Conservation (phyloP, 2,888 invertebrate species). For the Petrolisthes cinctipes region DNA sequence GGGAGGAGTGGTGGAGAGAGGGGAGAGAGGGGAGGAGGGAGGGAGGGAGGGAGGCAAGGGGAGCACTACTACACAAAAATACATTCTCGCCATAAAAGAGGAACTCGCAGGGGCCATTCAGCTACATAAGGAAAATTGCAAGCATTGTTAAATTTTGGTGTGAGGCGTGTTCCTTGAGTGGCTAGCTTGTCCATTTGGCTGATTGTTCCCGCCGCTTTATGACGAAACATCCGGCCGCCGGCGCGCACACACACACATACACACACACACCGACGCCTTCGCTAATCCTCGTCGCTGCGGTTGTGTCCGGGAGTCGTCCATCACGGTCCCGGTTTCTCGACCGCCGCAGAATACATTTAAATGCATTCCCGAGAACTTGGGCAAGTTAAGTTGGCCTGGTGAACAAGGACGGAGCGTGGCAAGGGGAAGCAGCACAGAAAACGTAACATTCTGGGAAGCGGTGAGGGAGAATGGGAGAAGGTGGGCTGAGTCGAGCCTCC, state of each 20-base stretch:
- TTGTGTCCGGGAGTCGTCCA: constrained; percentile 23
- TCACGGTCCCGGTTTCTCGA: constrained; percentile 25
- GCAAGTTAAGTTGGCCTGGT: constrained; percentile 21
- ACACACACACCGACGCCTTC: constrained; percentile 47
- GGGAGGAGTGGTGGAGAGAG: not conserved
- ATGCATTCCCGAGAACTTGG: constrained; percentile 38
- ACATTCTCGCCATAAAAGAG: constrained; percentile 47
- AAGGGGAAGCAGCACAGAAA: constrained; percentile 33
- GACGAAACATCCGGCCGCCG: constrained; percentile 46
- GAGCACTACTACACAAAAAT: constrained; percentile 26
- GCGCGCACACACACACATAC: constrained; percentile 29
- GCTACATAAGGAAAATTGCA: constrained; percentile 62
- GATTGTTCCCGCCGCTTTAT: constrained; percentile 61
- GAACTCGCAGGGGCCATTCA: constrained; percentile 42
- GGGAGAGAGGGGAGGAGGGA: not conserved
- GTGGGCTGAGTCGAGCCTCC: constrained; percentile 48
- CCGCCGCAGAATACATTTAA: constrained; percentile 45
- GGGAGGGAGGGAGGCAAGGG: not conserved
- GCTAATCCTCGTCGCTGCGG: constrained; percentile 47
- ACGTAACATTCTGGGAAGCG: constrained; percentile 57
- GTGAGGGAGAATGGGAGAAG: constrained; percentile 54
- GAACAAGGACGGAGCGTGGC: constrained; percentile 20
- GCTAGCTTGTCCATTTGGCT: constrained; percentile 61
- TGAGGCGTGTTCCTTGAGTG: constrained; percentile 61
- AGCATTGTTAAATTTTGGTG: constrained; percentile 61